Evolutionary conservation across 2,888 invertebrate species (phyloP).

Genomic region (Nineta flava): DNA sequence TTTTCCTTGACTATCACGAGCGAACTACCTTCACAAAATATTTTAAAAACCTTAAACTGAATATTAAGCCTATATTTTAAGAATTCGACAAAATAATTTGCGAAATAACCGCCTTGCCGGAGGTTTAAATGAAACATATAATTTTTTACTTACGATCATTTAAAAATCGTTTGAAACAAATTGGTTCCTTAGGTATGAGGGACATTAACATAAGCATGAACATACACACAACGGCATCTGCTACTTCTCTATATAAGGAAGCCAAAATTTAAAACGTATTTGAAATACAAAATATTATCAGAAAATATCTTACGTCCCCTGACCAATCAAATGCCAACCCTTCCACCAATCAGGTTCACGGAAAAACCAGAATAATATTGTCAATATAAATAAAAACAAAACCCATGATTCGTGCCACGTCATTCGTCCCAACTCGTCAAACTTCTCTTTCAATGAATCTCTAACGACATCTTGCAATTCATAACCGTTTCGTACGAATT

Average conservation of each 20-base stretch:
- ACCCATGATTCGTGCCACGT: slow-evolving; percentile 62
- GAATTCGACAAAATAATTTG: too few species aligned
- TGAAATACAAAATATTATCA: too few species aligned
- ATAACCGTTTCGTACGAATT: slow-evolving; percentile 40
- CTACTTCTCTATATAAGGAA: neutral
- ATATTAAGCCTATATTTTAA: too few species aligned
- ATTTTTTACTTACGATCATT: slow-evolving; percentile 24
- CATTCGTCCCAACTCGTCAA: slow-evolving; percentile 62
- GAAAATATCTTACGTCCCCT: too few species aligned
- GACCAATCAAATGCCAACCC: too few species aligned
- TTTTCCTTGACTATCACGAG: too few species aligned
- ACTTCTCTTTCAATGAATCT: slow-evolving; percentile 57
- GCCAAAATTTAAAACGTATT: too few species aligned
- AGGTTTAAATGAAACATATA: too few species aligned
- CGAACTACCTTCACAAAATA: too few species aligned
- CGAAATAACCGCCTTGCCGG: too few species aligned
- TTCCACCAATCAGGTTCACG: slow-evolving; percentile 79
- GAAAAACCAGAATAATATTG: slow-evolving; percentile 78
- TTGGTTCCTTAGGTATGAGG: slow-evolving; percentile 62
- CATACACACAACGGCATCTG: slow-evolving; percentile 70
- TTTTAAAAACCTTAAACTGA: too few species aligned
- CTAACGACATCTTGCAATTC: slow-evolving; percentile 52
- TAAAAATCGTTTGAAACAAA: slow-evolving; percentile 54
- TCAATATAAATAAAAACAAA: slow-evolving; percentile 54
- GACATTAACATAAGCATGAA: slow-evolving; percentile 72